phyloP scores from a whole-genome alignment of 2,888 invertebrate genomes.

The Mythimna lalbum region DNA sequence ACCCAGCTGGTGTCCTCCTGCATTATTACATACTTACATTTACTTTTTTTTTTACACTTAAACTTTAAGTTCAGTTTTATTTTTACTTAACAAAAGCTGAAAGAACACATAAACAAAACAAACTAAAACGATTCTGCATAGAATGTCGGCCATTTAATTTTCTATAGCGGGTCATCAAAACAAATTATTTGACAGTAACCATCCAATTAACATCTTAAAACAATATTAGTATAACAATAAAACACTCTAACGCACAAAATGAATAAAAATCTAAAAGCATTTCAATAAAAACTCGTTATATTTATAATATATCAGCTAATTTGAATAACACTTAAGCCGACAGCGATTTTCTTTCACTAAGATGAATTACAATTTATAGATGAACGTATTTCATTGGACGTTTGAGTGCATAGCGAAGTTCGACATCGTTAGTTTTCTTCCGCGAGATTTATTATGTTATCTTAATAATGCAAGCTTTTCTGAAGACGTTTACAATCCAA shows the following conservation, averaged over 20 bases:
- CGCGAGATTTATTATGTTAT: conserved; percentile 54
- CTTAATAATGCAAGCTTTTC: conserved; percentile 54
- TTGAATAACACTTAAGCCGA: conserved; percentile 39
- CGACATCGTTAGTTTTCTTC: conserved; percentile 39
- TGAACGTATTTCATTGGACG: conserved; percentile 37
- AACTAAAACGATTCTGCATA: neutral
- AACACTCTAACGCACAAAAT: conserved; percentile 35
- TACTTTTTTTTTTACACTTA: too few species aligned
- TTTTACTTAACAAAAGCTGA: neutral
- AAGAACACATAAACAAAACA: neutral
- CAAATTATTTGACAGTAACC: conserved; percentile 3
- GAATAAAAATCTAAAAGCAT: conserved; percentile 48
- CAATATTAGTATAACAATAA: conserved; percentile 39
- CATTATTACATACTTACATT: too few species aligned
- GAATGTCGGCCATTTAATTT: neutral
- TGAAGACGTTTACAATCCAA: conserved; percentile 56
- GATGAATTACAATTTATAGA: conserved; percentile 43
- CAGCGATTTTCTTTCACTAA: conserved; percentile 37
- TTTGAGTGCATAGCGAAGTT: conserved; percentile 43
- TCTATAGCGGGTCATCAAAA: conserved; percentile 1
- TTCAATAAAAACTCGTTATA: conserved; percentile 38
- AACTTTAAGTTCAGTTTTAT: too few species aligned
- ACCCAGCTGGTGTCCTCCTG: too few species aligned
- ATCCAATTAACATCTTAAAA: conserved; percentile 26
- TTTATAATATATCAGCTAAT: conserved; percentile 24